Percentiles rank a stretch among this genome's conserved stretches.
Evolutionary conservation across 2,888 invertebrate species (phyloP).

Genomic region (Pegoplata infirma): DNA sequence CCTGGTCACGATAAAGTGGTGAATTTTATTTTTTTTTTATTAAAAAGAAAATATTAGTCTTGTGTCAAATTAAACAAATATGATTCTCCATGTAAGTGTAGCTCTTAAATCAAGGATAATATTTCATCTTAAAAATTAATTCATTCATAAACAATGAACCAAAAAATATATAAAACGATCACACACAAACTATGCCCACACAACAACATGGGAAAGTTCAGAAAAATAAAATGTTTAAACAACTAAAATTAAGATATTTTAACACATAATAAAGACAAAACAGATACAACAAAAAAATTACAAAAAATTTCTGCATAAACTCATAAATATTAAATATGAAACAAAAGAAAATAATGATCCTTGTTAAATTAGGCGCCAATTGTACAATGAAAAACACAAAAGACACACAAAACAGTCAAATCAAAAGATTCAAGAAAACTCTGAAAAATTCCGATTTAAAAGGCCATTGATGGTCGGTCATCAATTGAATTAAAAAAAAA

Average conservation of each 20-base stretch:
- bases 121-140: conserved; percentile 34
- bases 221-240: conserved; percentile 6
- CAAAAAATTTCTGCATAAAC: conserved; percentile 73
- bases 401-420: conserved; percentile 2
- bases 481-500: background rate
- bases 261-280: conserved; percentile 48
- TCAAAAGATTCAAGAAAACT: conserved; percentile 16
- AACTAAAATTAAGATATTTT: conserved; percentile 50
- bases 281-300: background rate
- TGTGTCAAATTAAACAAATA: too few relatives aligned
- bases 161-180: conserved; percentile 21
- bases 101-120: conserved; percentile 36
- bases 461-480: background rate
- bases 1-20: too few relatives aligned
- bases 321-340: conserved; percentile 71
- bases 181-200: conserved; percentile 48
- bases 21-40: too few relatives aligned
- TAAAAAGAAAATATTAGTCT: too few relatives aligned
- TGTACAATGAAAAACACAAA: conserved; percentile 45
- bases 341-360: conserved; percentile 48
- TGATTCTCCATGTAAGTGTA: background rate
- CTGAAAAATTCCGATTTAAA: background rate
- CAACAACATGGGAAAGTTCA: conserved; percentile 54
- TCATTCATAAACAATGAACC: conserved; percentile 52
- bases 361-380: conserved; percentile 56